Conservation (phyloP, 53 echinoderm and acorn worm genomes). For the Temnopleurus reevesii region DNA sequence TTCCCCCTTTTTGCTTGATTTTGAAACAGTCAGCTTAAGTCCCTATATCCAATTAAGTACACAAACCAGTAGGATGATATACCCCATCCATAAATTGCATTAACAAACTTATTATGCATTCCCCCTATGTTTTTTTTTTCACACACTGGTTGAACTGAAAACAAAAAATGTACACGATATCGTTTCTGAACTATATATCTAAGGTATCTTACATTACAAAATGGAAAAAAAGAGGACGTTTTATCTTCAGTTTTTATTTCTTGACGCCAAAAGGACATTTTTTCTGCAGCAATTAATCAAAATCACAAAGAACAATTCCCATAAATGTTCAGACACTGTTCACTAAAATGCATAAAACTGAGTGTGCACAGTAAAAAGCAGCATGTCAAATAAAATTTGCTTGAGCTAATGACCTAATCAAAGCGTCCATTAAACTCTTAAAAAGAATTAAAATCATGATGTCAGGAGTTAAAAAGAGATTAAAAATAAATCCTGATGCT, state of each 20-base stretch:
- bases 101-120: not conserved
- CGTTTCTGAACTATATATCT: not conserved
- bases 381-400: not conserved
- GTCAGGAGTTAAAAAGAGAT: not conserved
- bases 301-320: not conserved
- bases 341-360: slow-evolving; percentile 28
- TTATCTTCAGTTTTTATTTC: not conserved
- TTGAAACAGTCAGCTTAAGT: not conserved
- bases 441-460: not conserved
- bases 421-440: not conserved
- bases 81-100: not conserved
- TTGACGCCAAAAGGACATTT: not conserved
- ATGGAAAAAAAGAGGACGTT: slow-evolving; percentile 11
- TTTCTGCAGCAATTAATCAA: slow-evolving; percentile 33
- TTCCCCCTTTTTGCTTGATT: no score
- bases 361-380: not conserved
- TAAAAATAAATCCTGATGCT: not conserved
- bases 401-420: not conserved
- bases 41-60: slow-evolving; percentile 16
- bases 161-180: not conserved
- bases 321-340: slow-evolving; percentile 30
- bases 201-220: slow-evolving; percentile 29
- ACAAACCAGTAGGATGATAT: not conserved
- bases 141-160: slow-evolving; percentile 4
- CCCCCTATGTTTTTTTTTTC: not conserved